phyloP scores from a whole-genome alignment of 2,888 invertebrate genomes.

The Trichopria drosophilae region DNA sequence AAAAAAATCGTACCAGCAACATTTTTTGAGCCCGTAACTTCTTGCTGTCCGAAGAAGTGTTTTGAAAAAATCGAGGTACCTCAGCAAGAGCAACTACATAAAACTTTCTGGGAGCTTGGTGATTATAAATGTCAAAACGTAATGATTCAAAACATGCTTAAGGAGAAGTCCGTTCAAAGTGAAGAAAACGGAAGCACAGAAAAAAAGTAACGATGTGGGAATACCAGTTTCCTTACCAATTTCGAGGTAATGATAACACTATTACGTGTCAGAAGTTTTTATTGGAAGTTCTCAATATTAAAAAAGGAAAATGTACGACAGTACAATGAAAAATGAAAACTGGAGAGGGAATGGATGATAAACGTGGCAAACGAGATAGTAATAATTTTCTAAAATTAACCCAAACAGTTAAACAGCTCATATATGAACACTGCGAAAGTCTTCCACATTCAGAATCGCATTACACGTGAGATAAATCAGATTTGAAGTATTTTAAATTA shows the following conservation, averaged over 20 bases:
- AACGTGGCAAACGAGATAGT: no score
- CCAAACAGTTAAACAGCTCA: no score
- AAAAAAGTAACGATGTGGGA: slow-evolving; percentile 12
- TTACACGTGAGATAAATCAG: background rate
- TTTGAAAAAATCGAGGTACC: slow-evolving; percentile 11
- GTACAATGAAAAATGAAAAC: no score
- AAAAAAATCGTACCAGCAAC: slow-evolving; percentile 14
- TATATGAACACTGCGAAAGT: background rate
- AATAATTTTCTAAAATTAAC: no score
- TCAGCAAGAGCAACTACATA: slow-evolving; percentile 15
- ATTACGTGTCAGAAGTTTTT: no score
- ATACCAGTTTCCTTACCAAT: slow-evolving; percentile 20
- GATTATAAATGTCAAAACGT: slow-evolving; percentile 22
- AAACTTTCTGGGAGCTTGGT: slow-evolving; percentile 22
- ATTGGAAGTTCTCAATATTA: no score
- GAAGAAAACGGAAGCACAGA: no score
- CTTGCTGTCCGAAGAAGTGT: slow-evolving; percentile 19
- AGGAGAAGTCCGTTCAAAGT: no score
- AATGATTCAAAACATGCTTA: slow-evolving; percentile 18
- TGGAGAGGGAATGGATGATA: no score
- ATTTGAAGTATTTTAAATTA: background rate
- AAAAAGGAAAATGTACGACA: no score
- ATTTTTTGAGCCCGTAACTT: slow-evolving; percentile 8
- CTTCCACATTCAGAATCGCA: background rate
- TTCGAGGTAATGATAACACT: background rate